phyloP scores from a whole-genome alignment of 1,140 invertebrate genomes.

The Muscidifurax raptorellus region DNA sequence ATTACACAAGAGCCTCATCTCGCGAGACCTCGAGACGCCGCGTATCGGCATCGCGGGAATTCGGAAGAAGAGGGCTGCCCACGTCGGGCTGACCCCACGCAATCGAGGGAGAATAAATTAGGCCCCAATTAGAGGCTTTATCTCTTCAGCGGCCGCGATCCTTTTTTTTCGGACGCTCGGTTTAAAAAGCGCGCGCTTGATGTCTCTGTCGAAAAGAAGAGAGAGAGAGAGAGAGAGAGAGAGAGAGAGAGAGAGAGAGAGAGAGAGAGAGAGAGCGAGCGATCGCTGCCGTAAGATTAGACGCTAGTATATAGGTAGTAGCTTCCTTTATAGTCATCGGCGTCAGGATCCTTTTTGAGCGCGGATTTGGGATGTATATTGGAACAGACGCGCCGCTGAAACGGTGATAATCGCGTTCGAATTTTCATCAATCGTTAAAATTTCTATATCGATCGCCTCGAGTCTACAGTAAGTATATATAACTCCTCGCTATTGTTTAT shows the following conservation, averaged over 20 bases:
- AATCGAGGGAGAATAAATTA: conserved; percentile 50
- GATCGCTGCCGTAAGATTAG: conserved; percentile 26
- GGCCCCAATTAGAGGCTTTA: conserved; percentile 53
- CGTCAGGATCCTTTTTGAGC: neutral
- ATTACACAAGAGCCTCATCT: neutral
- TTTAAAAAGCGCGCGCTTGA: conserved; percentile 35
- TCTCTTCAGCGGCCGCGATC: conserved; percentile 3
- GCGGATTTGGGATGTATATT: neutral
- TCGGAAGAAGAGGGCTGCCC: conserved; percentile 32
- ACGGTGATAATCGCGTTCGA: no score
- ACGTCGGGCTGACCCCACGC: conserved; percentile 34
- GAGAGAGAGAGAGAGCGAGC: conserved; percentile 14
- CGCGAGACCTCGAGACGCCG: conserved; percentile 48
- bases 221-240: neutral
- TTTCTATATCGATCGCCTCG: no score
- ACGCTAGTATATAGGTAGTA: neutral
- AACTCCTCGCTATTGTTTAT: no score
- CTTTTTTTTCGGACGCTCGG: neutral
- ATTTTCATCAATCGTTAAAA: no score
- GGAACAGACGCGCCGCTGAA: no score
- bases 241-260: conserved; percentile 2
- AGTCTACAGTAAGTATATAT: no score
- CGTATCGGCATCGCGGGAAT: conserved; percentile 11
- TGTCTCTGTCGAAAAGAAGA: conserved; percentile 50
- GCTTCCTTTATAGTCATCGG: no score